These are phyloP conservation scores for Malacoraja senta DNA, from an alignment of 2,797 vertebrate species.

Conservation along the genomic window DNA sequence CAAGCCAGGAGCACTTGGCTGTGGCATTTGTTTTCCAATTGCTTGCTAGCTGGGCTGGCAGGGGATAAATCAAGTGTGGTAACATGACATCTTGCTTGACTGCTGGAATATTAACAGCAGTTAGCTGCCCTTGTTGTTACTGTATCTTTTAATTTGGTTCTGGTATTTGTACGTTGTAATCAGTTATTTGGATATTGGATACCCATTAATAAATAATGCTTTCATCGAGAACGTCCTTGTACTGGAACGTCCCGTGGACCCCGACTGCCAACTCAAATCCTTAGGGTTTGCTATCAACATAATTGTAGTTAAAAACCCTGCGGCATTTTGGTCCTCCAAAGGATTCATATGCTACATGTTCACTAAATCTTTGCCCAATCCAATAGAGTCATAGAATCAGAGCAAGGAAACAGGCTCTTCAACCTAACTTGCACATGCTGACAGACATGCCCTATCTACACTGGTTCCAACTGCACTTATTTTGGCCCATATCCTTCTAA, in stretches of 20 bases:
- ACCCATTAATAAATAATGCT: background rate
- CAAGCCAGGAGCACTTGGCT: background rate
- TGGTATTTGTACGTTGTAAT: background rate
- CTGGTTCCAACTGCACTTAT: no score
- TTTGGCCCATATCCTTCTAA: no score
- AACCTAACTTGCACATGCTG: no score
- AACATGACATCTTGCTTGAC: background rate
- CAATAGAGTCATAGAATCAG: background rate
- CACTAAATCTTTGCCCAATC: background rate
- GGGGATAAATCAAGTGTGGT: background rate
- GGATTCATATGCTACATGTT: background rate
- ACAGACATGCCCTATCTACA: no score
- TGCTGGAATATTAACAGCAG: background rate
- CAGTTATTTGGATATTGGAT: background rate
- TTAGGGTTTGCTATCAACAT: background rate
- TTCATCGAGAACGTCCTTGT: background rate
- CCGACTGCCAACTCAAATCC: background rate
- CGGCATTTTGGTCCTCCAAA: background rate
- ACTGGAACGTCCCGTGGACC: no score
- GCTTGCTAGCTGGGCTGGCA: background rate
- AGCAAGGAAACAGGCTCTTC: no score
- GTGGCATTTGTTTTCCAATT: background rate
- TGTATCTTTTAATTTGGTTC: no score
- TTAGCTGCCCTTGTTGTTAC: background rate
- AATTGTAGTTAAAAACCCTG: background rate